Evolutionary conservation across 2,113 vertebrate species (phyloP).

Genomic region (Clarias gariepinus): DNA sequence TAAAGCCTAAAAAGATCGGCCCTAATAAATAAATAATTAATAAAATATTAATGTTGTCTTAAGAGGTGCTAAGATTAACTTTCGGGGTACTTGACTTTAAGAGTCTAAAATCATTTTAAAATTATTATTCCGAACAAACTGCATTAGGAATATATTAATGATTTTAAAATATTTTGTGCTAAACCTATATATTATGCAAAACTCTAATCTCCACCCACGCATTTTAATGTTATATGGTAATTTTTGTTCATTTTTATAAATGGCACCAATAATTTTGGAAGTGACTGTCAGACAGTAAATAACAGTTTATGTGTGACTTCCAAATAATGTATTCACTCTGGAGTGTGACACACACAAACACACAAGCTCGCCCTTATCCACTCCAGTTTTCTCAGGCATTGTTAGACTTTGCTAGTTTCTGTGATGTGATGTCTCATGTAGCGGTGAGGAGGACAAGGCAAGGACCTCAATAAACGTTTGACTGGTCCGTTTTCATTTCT

Average conservation of each 20-base stretch:
- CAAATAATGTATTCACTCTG: background rate
- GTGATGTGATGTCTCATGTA: conserved; percentile 3
- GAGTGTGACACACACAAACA: background rate
- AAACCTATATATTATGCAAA: background rate
- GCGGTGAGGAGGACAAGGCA: background rate
- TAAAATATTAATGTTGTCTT: no score
- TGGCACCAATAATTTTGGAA: background rate
- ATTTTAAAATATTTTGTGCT: background rate
- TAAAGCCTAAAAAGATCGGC: no score
- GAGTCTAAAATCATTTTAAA: background rate
- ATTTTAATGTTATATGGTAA: background rate
- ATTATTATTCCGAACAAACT: background rate
- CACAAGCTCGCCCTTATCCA: background rate
- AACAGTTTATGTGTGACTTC: background rate
- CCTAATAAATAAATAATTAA: no score
- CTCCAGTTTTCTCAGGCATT: background rate
- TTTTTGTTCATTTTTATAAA: background rate
- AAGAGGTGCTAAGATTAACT: background rate
- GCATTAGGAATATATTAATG: background rate
- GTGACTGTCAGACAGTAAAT: background rate
- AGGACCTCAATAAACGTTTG: background rate
- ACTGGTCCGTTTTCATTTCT: conserved; percentile 29
- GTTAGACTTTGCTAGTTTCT: background rate
- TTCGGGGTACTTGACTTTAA: no score
- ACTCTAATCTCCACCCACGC: background rate